Evolutionary conservation across 1,140 invertebrate species (phyloP), one percentile per base, ranked within the genome.

Genomic region (Chrysomallon squamiferum): DNA sequence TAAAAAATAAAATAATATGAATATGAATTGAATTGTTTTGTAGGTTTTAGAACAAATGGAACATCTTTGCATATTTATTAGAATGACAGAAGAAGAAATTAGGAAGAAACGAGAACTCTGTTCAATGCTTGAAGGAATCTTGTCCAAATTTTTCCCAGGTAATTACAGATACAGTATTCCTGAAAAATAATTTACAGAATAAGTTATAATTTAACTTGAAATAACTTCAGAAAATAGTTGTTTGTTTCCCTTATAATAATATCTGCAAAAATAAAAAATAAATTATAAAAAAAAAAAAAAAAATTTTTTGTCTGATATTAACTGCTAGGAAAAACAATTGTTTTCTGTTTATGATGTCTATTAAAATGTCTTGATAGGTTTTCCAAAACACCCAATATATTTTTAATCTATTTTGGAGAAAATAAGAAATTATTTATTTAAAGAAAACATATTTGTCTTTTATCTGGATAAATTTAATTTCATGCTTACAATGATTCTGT

Each of bases 61-160:
- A 4, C 29, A 65, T 65, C 56, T 78, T 54, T 69, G 65, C 9
- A 62, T 75, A 20, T 45, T 57, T 27, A 56, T 76, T 1, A 65
- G 71, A 57, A 65, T 77, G 27, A 72, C 72, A 0, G 66, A 73
- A 20, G 64, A 69, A 20, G 75, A 79, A 33, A 47, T 75, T 22
- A 68, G 72, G 27, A 62, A 66, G 13, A 68, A 72, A 57, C 69
- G 72, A 22, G 45, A 61, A 15, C 63, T 78, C 9, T 75, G 76
- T 74, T 67, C 75, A 67, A 63, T 65, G 30, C 47, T 78, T 15
- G 67, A 72, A 35, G 59, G 65, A 1, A 63, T 63, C 18, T 62
- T 75, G 13, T 38, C 57, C 15, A 64, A 68, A 1, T 78, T 73
- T 52, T 76, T 78, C 52, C 76, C 76, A 65, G 74, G 78, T 78